Conservation (phyloP, 2,113 vertebrate species). For the Cephalopterus ornatus region DNA sequence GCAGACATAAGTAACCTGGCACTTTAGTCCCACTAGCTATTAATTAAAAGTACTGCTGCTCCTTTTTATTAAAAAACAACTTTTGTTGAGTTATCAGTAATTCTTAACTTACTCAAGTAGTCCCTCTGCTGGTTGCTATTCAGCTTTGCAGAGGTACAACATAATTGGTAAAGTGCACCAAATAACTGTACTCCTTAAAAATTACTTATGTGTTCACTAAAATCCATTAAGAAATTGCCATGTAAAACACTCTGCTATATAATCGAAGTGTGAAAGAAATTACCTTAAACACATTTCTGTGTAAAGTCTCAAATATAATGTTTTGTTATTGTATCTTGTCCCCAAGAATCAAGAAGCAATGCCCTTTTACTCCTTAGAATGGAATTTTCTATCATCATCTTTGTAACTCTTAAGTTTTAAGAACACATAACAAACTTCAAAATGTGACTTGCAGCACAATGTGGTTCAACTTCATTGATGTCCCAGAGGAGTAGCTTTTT, state of each 20-base stretch:
- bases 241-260: background rate
- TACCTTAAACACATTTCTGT: background rate
- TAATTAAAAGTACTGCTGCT: background rate
- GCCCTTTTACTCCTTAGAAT: background rate
- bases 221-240: background rate
- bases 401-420: background rate
- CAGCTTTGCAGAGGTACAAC: background rate
- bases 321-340: background rate
- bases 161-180: background rate
- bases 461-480: background rate
- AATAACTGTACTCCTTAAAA: background rate
- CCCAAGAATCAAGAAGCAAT: background rate
- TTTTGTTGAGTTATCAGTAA: background rate
- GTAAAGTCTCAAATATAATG: background rate
- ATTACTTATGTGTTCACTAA: background rate
- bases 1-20: background rate
- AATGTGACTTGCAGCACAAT: background rate
- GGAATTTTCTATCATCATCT: background rate
- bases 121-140: constrained; percentile 38
- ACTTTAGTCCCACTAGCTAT: background rate
- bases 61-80: background rate
- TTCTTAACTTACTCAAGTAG: background rate
- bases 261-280: background rate
- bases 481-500: background rate
- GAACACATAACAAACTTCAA: background rate